Base-by-base conservation (phyloP, 2,888 invertebrate genomes). In the Monochamus alternatus region DNA sequence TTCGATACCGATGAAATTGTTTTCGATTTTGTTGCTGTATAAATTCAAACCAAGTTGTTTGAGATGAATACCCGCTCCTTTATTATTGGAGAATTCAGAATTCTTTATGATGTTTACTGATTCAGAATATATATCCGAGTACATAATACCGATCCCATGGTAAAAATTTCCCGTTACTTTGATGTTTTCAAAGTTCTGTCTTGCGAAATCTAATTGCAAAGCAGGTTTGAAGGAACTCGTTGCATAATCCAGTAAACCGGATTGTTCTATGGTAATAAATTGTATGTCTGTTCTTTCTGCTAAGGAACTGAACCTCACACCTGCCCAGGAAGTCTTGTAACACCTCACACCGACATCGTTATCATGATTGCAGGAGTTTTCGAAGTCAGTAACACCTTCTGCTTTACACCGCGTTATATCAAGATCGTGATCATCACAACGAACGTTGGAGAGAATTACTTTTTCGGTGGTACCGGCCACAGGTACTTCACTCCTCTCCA, bases 321-420 rank as follows among this genome's bases (percentile, higher is more conserved):
- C 98, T 0, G 98, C 97, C 98, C 98, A 98, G 51, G 96, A 96
- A 0, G 96, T 95, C 83, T 95, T 95, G 81, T 96, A 96, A 86
- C 98, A 98, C 79, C 95, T 91, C 52, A 98, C 91, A 0, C 97
- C 97, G 10, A 97, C 97, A 85, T 97, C 97, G 85, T 95, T 94
- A 43, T 95, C 94, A 84, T 97, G 97, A 0, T 92, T 92, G 85
- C 97, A 98, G 1, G 96, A 95, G 88, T 96, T 95, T 89, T 97
- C 96, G 87, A 97, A 97, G 79, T 96, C 94, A 0, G 92, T 91
- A 7, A 89, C 87, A 3, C 90, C 91, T 88, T 98, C 98, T 5
- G 95, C 92, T 89, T 93, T 91, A 87, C 99, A 99, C 86, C 93
- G 92, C 0, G 96, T 95, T 3, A 99, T 91, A 87, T 99, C 98